These are phyloP conservation scores for Neoaliturus tenellus DNA, from an alignment of 2,888 invertebrate species.

Conservation along the genomic window DNA sequence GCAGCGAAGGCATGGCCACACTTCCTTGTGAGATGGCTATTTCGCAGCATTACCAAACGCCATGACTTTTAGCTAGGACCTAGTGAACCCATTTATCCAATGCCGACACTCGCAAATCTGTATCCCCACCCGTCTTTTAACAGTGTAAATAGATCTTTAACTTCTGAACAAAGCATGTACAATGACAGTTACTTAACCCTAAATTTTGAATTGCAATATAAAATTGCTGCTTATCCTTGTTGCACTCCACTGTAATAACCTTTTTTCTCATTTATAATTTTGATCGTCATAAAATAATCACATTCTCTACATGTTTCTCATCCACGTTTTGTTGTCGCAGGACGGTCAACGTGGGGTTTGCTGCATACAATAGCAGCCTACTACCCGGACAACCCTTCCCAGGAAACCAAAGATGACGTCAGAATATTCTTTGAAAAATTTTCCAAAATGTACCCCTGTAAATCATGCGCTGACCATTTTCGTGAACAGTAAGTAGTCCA, in stretches of 20 bases:
- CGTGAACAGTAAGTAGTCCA: conserved; percentile 82
- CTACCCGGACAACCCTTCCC: conserved; percentile 90
- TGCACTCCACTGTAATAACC: too few species aligned
- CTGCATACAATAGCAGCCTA: conserved; percentile 98
- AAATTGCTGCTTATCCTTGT: too few species aligned
- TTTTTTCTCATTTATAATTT: not conserved
- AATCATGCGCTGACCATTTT: conserved; percentile 92
- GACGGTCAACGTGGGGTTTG: conserved; percentile 91
- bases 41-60: too few species aligned
- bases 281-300: not conserved
- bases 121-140: too few species aligned
- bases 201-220: not conserved
- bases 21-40: too few species aligned
- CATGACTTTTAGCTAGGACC: too few species aligned
- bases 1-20: too few species aligned
- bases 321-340: conserved; percentile 70
- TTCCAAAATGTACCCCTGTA: conserved; percentile 95
- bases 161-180: too few species aligned
- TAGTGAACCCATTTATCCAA: too few species aligned
- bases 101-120: too few species aligned
- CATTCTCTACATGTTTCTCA: not conserved
- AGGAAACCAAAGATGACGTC: conserved; percentile 84
- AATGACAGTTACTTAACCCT: not conserved
- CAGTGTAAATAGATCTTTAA: too few species aligned
- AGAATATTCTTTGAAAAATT: conserved; percentile 87